Evolutionary conservation across 2,797 vertebrate genomes (phyloP).

Genomic region (Sciurus vulgaris): DNA sequence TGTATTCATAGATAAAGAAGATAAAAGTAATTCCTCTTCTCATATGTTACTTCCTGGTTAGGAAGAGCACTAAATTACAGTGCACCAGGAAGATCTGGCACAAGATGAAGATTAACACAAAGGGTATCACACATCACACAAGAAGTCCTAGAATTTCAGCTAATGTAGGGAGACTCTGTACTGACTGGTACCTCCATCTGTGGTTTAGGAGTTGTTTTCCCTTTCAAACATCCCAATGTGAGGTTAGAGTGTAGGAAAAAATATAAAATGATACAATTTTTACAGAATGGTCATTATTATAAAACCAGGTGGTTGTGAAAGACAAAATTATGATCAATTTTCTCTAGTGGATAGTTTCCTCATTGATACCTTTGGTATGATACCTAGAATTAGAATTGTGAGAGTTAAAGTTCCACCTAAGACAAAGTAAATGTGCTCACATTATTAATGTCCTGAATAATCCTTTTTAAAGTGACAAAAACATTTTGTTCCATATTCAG

Average conservation of each 20-base stretch:
- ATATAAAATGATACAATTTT: not conserved
- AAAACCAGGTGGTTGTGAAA: not conserved
- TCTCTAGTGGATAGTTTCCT: not conserved
- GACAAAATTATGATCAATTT: not conserved
- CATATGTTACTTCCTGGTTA: not conserved
- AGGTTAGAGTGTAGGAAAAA: not conserved
- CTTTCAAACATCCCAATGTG: not conserved
- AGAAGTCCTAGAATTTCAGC: not conserved
- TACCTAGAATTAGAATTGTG: not conserved
- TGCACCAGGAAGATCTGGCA: not conserved
- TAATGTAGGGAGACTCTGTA: not conserved
- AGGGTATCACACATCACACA: not conserved
- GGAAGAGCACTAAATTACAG: not conserved
- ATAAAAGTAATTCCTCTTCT: not conserved
- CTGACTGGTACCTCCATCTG: not conserved
- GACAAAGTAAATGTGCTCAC: not conserved
- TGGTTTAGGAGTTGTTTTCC: not conserved
- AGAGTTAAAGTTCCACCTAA: constrained; percentile 17
- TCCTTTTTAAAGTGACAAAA: not conserved
- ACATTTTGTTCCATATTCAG: not conserved
- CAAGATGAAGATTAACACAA: not conserved
- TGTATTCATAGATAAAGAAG: not conserved
- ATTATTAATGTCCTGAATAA: not conserved
- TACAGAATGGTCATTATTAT: not conserved
- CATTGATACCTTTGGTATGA: not conserved